Conservation (phyloP, 2,797 vertebrate genomes). For the Momotus momota region DNA sequence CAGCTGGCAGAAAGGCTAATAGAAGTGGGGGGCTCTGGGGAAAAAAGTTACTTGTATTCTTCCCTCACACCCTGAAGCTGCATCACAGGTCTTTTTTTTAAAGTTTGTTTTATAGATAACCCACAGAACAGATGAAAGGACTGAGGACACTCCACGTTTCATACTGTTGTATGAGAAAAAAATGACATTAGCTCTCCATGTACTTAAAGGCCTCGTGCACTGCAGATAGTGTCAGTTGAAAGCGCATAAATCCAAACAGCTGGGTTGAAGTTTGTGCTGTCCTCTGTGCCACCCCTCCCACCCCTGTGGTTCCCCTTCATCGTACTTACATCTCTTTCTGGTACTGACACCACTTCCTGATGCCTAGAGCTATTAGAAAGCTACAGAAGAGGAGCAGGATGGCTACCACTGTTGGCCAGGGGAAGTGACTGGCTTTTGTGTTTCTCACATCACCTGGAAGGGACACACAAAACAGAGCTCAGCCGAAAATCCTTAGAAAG, state of each 20-base stretch:
- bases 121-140: background rate
- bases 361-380: slow-evolving; percentile 37
- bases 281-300: background rate
- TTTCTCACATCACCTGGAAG: background rate
- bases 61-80: background rate
- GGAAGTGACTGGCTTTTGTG: background rate
- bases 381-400: slow-evolving; percentile 61
- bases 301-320: background rate
- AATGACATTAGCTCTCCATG: fast-evolving
- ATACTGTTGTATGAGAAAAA: background rate
- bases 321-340: slow-evolving; percentile 78
- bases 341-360: slow-evolving; percentile 77
- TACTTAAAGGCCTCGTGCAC: background rate
- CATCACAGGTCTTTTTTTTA: background rate
- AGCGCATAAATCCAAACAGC: background rate
- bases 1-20: background rate
- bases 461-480: background rate
- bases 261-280: background rate
- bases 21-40: background rate
- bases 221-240: fast-evolving
- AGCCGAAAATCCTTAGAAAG: fast-evolving
- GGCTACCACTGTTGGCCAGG: slow-evolving; percentile 63
- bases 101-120: slow-evolving; percentile 20
- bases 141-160: background rate
- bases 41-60: background rate